A percentile compares a stretch with the other conserved stretches of the same genome.
phyloP scores from a whole-genome alignment of 1,140 invertebrate genomes.

The Carposina sasakii region DNA sequence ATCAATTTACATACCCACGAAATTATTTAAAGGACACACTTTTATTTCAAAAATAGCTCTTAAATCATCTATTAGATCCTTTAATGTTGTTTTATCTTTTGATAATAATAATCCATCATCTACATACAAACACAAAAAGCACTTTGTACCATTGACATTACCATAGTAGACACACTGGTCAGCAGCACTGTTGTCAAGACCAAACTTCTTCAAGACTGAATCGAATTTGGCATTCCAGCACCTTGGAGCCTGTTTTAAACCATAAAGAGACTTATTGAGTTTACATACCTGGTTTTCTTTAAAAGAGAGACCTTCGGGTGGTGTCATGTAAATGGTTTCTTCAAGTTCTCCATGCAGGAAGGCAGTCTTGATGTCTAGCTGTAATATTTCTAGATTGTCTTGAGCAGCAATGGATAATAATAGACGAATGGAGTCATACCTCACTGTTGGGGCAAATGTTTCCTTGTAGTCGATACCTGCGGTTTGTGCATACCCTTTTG shows the following conservation, averaged over 20 bases:
- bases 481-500: constrained; percentile 29
- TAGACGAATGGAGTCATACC: constrained; percentile 35
- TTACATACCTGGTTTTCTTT: constrained; percentile 37
- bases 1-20: constrained; percentile 32
- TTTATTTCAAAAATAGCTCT: constrained; percentile 23
- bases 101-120: constrained; percentile 57
- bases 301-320: constrained; percentile 23
- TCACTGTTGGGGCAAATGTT: constrained; percentile 22
- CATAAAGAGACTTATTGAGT: constrained; percentile 48
- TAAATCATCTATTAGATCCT: constrained; percentile 30
- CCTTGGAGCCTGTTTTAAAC: too few species aligned
- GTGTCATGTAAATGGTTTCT: constrained; percentile 28
- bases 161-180: constrained; percentile 53
- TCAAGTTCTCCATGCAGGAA: constrained; percentile 32
- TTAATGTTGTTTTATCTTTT: constrained; percentile 13
- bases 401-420: constrained; percentile 25
- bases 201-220: constrained; percentile 33
- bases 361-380: constrained; percentile 33
- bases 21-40: constrained; percentile 15
- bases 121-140: constrained; percentile 60
- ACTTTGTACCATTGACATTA: constrained; percentile 20
- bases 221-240: constrained; percentile 47
- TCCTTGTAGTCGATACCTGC: constrained; percentile 37
- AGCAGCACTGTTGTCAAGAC: constrained; percentile 36
- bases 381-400: constrained; percentile 27